phyloP scores from a whole-genome alignment of 1,140 invertebrate species.

The Pachypsylla venusta region DNA sequence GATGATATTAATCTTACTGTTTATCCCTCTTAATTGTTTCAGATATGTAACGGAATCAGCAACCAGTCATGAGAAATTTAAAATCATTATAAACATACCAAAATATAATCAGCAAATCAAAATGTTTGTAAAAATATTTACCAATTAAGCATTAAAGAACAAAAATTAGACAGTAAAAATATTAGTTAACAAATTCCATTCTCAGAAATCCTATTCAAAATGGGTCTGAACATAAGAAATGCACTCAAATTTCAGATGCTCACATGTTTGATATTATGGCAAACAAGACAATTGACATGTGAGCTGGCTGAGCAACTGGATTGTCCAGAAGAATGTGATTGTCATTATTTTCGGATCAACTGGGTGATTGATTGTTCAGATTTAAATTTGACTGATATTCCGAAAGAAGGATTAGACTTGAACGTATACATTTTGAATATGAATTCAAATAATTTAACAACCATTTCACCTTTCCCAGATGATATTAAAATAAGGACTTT shows the following conservation, averaged over 20 bases:
- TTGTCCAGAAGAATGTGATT: constrained; percentile 53
- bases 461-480: constrained; percentile 40
- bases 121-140: no score
- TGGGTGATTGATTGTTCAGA: constrained; percentile 62
- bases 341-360: constrained; percentile 57
- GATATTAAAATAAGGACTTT: constrained; percentile 50
- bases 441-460: constrained; percentile 48
- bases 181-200: no score
- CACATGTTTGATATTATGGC: neutral
- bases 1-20: no score
- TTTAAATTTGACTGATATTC: constrained; percentile 51
- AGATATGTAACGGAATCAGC: no score
- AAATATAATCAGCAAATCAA: no score
- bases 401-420: constrained; percentile 41
- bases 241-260: neutral
- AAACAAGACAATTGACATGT: neutral
- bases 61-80: no score
- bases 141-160: no score
- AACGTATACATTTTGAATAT: constrained; percentile 54
- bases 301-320: constrained; percentile 34
- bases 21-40: no score
- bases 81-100: no score
- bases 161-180: no score
- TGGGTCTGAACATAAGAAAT: neutral
- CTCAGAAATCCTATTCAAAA: no score